Conservation (phyloP, 2,113 vertebrate genomes). For the Prunella fulvescens region DNA sequence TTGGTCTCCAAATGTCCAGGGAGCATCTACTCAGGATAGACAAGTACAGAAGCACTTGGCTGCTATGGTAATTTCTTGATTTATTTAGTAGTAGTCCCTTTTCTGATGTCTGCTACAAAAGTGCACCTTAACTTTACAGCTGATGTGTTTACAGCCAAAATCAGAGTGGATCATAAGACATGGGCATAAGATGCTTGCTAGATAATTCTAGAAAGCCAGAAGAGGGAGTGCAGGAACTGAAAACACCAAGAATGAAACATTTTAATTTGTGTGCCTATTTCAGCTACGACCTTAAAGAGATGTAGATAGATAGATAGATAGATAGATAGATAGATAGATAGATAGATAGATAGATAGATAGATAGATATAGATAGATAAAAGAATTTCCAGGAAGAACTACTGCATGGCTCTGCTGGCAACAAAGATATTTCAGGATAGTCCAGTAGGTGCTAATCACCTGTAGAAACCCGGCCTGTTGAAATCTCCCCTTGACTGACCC, state of each 20-base stretch:
- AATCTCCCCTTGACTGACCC: background rate
- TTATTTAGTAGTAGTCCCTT: background rate
- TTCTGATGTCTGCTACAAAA: background rate
- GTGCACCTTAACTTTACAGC: fast-evolving
- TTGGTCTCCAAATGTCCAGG: background rate
- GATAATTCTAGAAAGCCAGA: constrained; percentile 44
- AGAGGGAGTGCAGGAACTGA: constrained; percentile 41
- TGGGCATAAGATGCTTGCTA: background rate
- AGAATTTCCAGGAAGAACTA: background rate
- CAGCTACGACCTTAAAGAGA: background rate
- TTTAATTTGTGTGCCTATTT: background rate
- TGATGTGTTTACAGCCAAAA: background rate
- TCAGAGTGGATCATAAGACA: background rate
- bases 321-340: background rate
- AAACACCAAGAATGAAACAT: background rate
- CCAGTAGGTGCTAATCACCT: background rate
- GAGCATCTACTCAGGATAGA: background rate
- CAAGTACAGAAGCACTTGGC: background rate
- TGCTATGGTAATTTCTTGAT: background rate
- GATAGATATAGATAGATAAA: background rate
- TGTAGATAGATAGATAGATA: background rate
- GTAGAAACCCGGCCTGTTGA: background rate
- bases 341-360: too few species aligned
- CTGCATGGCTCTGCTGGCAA: background rate
- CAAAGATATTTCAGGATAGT: background rate